Percentiles rank a stretch among this genome's conserved stretches.
These are phyloP conservation scores for Tenebrosternarchus preto DNA, from an alignment of 2,113 vertebrate species.

Conservation along the genomic window DNA sequence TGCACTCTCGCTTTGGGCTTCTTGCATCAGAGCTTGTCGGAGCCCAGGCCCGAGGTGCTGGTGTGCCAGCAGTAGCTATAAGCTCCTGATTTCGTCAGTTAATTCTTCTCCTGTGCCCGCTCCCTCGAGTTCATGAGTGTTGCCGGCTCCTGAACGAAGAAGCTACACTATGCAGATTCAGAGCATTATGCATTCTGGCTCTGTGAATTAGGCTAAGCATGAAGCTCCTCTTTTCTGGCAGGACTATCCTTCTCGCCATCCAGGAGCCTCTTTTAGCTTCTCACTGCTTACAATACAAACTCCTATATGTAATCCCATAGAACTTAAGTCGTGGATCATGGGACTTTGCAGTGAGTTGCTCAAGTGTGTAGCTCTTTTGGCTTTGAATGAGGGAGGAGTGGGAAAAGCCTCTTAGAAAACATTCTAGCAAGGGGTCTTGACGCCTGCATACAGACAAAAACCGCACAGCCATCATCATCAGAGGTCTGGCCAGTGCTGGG, in stretches of 20 bases:
- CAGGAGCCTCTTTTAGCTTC: neutral
- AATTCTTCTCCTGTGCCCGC: constrained; percentile 57
- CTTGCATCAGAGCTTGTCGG: constrained; percentile 65
- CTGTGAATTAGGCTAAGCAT: constrained; percentile 54
- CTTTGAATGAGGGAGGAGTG: neutral
- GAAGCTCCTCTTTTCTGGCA: constrained; percentile 48
- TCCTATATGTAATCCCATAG: constrained; percentile 68
- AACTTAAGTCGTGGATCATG: constrained; percentile 53
- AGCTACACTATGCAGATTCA: constrained; percentile 11
- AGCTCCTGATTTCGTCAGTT: constrained; percentile 60
- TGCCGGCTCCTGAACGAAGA: constrained; percentile 31
- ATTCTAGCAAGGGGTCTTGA: neutral
- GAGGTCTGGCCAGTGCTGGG: constrained; percentile 57
- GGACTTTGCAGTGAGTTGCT: constrained; percentile 40
- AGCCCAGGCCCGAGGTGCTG: constrained; percentile 38
- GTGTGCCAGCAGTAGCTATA: constrained; percentile 20
- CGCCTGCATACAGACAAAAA: constrained; percentile 50
- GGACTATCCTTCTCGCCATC: constrained; percentile 1
- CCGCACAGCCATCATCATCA: constrained; percentile 61
- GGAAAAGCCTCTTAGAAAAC: constrained; percentile 17
- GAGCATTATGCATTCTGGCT: constrained; percentile 32
- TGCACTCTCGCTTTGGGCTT: constrained; percentile 70
- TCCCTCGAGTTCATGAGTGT: constrained; percentile 61
- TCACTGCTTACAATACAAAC: constrained; percentile 54
- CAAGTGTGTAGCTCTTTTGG: constrained; percentile 55